phyloP scores from a whole-genome alignment of 2,888 invertebrate species.

The Agrypnus murinus region DNA sequence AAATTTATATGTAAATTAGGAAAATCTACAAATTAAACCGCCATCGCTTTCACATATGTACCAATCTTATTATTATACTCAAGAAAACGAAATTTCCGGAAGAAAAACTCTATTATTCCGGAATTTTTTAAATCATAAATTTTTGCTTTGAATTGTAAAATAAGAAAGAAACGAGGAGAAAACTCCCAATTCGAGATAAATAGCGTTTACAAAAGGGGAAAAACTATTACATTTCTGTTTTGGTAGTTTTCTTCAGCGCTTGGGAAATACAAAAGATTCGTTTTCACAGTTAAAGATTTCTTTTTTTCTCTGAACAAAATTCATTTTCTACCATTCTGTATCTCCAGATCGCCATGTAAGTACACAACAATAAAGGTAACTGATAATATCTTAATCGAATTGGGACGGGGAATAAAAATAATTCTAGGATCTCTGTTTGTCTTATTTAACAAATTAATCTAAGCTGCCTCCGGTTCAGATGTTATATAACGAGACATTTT shows the following conservation, averaged over 20 bases:
- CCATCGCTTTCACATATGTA: no score
- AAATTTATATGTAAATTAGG: conserved; percentile 1
- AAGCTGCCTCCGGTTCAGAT: no score
- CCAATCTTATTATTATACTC: no score
- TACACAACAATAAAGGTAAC: conserved; percentile 11
- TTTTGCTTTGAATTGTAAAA: no score
- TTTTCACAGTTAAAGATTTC: conserved; percentile 2
- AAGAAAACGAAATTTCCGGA: no score
- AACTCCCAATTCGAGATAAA: no score
- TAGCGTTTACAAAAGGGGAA: background rate
- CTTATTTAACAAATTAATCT: no score
- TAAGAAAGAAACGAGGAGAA: no score
- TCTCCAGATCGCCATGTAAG: background rate
- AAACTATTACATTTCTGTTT: conserved; percentile 2
- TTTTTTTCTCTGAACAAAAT: conserved; percentile 1
- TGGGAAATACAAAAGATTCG: conserved; percentile 15
- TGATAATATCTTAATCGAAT: conserved; percentile 27
- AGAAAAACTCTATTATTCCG: no score
- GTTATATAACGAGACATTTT: no score
- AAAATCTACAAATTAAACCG: no score
- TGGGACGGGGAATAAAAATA: background rate
- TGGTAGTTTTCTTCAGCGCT: background rate
- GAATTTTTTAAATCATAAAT: no score
- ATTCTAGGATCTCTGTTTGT: background rate
- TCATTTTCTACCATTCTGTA: conserved; percentile 2